phyloP scores from a whole-genome alignment of 53 echinoderm and acorn worm species.

The Hippasteria phrygiana region DNA sequence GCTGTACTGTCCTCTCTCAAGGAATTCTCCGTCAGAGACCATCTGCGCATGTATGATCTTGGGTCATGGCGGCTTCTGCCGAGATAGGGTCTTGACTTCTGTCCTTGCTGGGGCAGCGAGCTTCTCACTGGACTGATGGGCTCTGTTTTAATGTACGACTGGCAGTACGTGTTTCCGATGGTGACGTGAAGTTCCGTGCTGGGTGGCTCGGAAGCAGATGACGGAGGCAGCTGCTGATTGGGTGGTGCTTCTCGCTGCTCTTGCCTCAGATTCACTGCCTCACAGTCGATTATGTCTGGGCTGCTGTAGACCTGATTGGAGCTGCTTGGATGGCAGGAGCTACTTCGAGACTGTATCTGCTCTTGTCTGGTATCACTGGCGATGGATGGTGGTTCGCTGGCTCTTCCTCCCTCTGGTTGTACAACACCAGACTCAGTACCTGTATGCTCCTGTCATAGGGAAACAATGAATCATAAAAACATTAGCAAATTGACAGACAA shows the following conservation, averaged over 20 bases:
- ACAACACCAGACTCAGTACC: neutral
- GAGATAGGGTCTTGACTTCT: constrained; percentile 26
- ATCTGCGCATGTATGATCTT: constrained; percentile 54
- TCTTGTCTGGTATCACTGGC: constrained; percentile 68
- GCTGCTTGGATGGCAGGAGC: constrained; percentile 93
- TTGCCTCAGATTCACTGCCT: constrained; percentile 47
- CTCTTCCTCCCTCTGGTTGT: constrained; percentile 70
- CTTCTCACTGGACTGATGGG: constrained; percentile 90
- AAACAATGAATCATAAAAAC: neutral
- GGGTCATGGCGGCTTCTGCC: constrained; percentile 52
- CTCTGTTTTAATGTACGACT: constrained; percentile 87
- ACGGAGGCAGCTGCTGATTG: constrained; percentile 20
- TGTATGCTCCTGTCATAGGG: constrained; percentile 69
- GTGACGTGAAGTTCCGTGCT: constrained; percentile 48
- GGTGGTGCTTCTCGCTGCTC: constrained; percentile 31
- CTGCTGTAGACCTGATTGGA: constrained; percentile 71
- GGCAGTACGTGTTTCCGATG: constrained; percentile 46
- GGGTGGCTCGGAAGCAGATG: constrained; percentile 40
- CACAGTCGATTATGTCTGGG: constrained; percentile 62
- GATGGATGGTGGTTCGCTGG: constrained; percentile 51
- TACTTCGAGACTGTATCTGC: constrained; percentile 77
- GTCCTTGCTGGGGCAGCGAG: neutral
- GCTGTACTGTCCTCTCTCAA: neutral
- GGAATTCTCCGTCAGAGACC: constrained; percentile 58
- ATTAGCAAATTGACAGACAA: too few relatives aligned